Evolutionary conservation across 2,113 vertebrate genomes (phyloP), one percentile per base, ranked within the genome.

Genomic region (Leiothrix lutea): DNA sequence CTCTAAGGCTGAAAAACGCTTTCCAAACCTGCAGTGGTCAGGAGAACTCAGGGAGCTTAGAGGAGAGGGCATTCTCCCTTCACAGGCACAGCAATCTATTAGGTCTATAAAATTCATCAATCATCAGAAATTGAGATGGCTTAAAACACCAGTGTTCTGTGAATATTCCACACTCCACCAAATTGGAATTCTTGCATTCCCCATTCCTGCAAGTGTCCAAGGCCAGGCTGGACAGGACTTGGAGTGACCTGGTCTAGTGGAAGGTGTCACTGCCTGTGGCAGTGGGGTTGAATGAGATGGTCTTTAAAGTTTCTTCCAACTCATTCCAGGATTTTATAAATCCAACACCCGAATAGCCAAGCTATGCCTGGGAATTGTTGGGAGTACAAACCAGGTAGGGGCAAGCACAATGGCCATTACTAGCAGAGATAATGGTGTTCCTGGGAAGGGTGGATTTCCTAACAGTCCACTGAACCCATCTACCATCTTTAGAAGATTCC

Each of bases 391-490:
- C 2, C 11, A 18, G 17, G 22, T 1, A 35, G 33, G 21, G 12
- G 11, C 31, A 29, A n/a, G 48, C 24, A 15, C 31, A 25, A 2
- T 1, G 21, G 5, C 28, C 10, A 8, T 21, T 20, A 1, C 4
- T 1, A 24, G 56, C 33, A 69, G 31, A 42, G 17, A 15, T 17
- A 22, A 31, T 8, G 4, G 8, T 7, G 25, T 3, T 56, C n/a
- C 29, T 42, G 57, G 47, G n/a, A 42, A 51, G 11, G 33, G 11
- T 14, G 38, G 12, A 28, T 48, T 40, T 28, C n/a, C 58, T 8
- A 21, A 33, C 4, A 47, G n/a, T 1, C 12, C 40, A 13, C 3
- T 2, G 2, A n/a, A 86, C 5, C 21, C 11, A 2, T 7, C 28
- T 31, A 5, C 35, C 20, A 13, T 18, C 19, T 15, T 45, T 5